Evolutionary conservation across 2,797 vertebrate species (phyloP), one percentile per base, ranked within the genome.

Genomic region (Dryobates pubescens): DNA sequence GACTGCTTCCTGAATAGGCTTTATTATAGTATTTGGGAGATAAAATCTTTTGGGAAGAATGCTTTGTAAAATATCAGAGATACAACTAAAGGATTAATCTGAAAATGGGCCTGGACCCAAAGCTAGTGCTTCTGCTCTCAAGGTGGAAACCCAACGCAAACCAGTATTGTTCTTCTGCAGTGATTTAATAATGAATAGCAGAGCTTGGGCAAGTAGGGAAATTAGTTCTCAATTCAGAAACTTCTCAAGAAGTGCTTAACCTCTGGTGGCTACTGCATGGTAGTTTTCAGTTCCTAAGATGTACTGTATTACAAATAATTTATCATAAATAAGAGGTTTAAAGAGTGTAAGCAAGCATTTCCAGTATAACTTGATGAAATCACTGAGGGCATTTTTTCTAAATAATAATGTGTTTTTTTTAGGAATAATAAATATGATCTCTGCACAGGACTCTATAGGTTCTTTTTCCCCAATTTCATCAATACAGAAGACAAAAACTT

Each of bases 401-500:
- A 85, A 56, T 24, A 49, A 13, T 68, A 72, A 43, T 86, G 5
- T 10, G 4, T 10, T 62, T 90, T 71, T 90, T 64, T 69, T 26
- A 14, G 59, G 24, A 49, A 30, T 36, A 77, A 30, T 49, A 15
- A 76, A 36, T 41, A 41, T 61, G 1, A n/a, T 51, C 23, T 73
- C 15, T 59, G 23, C 36, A n/a, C 16, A 41, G 43, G 26, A 32
- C 22, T 32, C 36, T 41, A 26, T 13, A 30, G 47, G 24, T 53
- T 74, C 24, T 30, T 68, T 89, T 80, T 80, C 69, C 43, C 23
- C 20, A 26, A 91, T 96, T 95, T 90, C 65, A 74, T 84, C 78
- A 83, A 18, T 63, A 69, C 9, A 7, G 93, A 88, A 92, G 53
- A 87, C 69, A 86, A 93, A 87, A 90, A 41, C 17, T 83, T 95